phyloP scores from a whole-genome alignment of 1,140 invertebrate species.

The Brevipalpus yothersi region DNA sequence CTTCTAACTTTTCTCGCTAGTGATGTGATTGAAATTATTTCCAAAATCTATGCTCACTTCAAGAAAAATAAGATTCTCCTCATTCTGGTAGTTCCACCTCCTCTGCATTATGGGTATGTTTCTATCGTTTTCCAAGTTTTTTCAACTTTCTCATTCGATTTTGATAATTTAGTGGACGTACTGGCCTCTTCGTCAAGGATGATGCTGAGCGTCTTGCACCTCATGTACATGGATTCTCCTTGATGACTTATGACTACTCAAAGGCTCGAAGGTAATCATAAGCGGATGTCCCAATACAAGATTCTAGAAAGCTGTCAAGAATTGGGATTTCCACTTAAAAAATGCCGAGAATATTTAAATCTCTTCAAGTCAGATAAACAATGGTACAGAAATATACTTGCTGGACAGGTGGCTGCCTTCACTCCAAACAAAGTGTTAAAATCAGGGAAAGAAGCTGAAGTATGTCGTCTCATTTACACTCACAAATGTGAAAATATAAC shows the following conservation, averaged over 20 bases:
- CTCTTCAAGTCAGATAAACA: no score
- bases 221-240: conserved; percentile 53
- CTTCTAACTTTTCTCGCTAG: conserved; percentile 14
- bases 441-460: no score
- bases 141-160: not conserved
- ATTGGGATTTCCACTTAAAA: no score
- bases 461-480: no score
- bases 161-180: conserved; percentile 17
- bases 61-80: conserved; percentile 30
- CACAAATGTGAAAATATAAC: no score
- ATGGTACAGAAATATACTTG: no score
- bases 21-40: conserved; percentile 22
- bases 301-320: no score
- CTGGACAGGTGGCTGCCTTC: no score
- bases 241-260: conserved; percentile 90
- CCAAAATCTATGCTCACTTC: conserved; percentile 24
- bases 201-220: conserved; percentile 50
- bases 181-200: conserved; percentile 42
- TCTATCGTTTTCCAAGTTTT: conserved; percentile 7
- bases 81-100: conserved; percentile 61
- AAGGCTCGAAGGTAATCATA: conserved; percentile 36
- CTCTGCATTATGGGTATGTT: conserved; percentile 32
- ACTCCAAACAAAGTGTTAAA: no score
- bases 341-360: no score
- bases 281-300: no score